phyloP scores from a whole-genome alignment of 2,113 vertebrate species.

The Anguilla rostrata region DNA sequence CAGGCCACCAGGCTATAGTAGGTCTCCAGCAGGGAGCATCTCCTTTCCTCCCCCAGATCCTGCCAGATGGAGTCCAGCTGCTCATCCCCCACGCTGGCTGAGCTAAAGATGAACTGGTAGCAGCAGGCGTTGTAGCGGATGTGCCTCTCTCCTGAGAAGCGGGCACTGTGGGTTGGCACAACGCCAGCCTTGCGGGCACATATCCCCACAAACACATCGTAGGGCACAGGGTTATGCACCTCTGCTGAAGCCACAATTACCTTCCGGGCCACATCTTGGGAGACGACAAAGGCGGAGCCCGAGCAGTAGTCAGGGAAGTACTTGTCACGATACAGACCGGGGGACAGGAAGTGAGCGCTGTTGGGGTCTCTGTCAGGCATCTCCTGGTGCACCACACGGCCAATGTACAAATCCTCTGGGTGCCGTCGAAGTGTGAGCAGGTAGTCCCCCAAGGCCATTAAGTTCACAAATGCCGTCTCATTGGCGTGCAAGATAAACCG shows the following conservation, averaged over 20 bases:
- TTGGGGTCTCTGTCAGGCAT: slow-evolving; percentile 70
- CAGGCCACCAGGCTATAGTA: slow-evolving; percentile 86
- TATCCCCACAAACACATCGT: slow-evolving; percentile 79
- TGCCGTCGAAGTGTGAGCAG: slow-evolving; percentile 75
- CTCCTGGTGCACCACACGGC: slow-evolving; percentile 76
- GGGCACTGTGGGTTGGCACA: slow-evolving; percentile 79
- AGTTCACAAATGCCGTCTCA: slow-evolving; percentile 76
- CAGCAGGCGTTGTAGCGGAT: slow-evolving; percentile 87
- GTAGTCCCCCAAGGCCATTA: slow-evolving; percentile 72
- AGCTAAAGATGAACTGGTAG: slow-evolving; percentile 87
- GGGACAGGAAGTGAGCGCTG: slow-evolving; percentile 68
- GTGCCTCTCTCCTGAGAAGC: slow-evolving; percentile 81
- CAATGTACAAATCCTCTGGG: slow-evolving; percentile 79
- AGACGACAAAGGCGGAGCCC: slow-evolving; percentile 74
- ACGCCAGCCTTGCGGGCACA: slow-evolving; percentile 79
- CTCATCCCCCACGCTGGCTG: slow-evolving; percentile 58
- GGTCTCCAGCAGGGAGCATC: slow-evolving; percentile 78
- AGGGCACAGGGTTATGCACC: slow-evolving; percentile 52
- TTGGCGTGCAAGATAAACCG: slow-evolving; percentile 79
- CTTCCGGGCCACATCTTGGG: slow-evolving; percentile 84
- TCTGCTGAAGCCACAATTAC: slow-evolving; percentile 72
- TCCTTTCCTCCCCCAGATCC: slow-evolving; percentile 66
- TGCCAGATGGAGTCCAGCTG: slow-evolving; percentile 75
- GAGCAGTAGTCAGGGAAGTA: slow-evolving; percentile 85
- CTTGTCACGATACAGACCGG: slow-evolving; percentile 65